phyloP scores from a whole-genome alignment of 2,888 invertebrate genomes.

The Acanthoscelides obtectus region DNA sequence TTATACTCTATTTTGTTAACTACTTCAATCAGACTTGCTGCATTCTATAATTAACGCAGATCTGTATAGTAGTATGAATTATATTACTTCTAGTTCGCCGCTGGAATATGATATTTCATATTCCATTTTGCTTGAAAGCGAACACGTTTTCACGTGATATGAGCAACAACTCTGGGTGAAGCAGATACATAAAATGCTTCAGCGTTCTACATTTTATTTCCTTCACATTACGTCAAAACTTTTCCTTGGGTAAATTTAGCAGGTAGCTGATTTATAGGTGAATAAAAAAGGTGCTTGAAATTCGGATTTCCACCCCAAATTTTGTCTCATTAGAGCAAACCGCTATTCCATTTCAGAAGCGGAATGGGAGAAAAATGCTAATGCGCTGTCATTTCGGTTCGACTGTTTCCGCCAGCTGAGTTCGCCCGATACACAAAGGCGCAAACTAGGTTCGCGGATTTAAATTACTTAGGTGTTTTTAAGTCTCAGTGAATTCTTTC shows the following conservation, averaged over 20 bases:
- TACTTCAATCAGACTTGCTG: too few species aligned
- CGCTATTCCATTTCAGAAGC: neutral
- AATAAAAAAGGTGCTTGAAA: neutral
- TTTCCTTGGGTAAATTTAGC: neutral
- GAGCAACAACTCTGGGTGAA: too few species aligned
- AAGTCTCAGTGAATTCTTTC: neutral
- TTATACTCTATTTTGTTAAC: too few species aligned
- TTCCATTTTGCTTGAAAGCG: too few species aligned
- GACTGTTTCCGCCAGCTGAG: neutral
- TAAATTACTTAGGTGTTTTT: neutral
- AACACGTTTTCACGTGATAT: too few species aligned
- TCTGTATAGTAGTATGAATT: too few species aligned
- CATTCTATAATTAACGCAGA: too few species aligned
- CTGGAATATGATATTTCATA: too few species aligned
- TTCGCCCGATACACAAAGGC: neutral
- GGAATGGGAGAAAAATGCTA: neutral
- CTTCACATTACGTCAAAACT: too few species aligned
- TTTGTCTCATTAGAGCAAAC: neutral
- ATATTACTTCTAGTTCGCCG: too few species aligned
- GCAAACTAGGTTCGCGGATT: neutral
- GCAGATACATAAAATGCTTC: too few species aligned
- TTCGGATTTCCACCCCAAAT: neutral
- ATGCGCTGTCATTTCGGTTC: neutral
- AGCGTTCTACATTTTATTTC: too few species aligned
- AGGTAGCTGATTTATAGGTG: neutral